These are phyloP conservation scores for Macroteleia sp. DNA, from an alignment of 2,888 invertebrate species.

Conservation along the genomic window DNA sequence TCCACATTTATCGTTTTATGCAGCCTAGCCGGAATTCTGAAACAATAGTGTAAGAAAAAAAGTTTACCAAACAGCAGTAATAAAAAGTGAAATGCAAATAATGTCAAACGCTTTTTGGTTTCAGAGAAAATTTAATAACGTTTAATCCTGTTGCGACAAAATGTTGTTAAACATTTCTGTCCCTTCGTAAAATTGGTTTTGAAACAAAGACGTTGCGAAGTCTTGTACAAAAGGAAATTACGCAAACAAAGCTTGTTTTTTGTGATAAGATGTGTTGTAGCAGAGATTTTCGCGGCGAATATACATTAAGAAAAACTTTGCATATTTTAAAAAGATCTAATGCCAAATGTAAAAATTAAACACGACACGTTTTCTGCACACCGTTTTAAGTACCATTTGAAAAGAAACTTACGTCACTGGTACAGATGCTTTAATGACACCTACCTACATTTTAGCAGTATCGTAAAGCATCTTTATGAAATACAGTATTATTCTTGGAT, in stretches of 20 bases:
- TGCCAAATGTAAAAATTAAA: constrained; percentile 30
- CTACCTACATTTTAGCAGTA: constrained; percentile 38
- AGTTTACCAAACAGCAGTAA: too few species aligned
- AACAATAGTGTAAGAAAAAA: too few species aligned
- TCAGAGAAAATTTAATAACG: too few species aligned
- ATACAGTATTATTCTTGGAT: constrained; percentile 40
- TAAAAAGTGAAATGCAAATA: too few species aligned
- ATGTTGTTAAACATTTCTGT: too few species aligned
- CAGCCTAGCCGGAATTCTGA: too few species aligned
- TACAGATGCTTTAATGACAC: constrained; percentile 47
- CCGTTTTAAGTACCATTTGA: constrained; percentile 30
- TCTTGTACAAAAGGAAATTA: too few species aligned
- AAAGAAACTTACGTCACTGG: constrained; percentile 38
- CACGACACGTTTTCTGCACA: constrained; percentile 15
- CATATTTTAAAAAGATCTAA: constrained; percentile 14
- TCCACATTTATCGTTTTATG: too few species aligned
- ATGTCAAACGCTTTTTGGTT: too few species aligned
- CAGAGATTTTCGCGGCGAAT: neutral
- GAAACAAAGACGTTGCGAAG: too few species aligned
- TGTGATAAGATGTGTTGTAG: constrained; percentile 7
- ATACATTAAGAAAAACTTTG: constrained; percentile 7
- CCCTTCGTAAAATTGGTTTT: too few species aligned
- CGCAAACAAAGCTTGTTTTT: constrained; percentile 2
- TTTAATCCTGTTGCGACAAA: too few species aligned
- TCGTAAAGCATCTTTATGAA: constrained; percentile 38